Evolutionary conservation across 1,140 invertebrate species (phyloP).

Genomic region (Ctenoplectra terminalis): DNA sequence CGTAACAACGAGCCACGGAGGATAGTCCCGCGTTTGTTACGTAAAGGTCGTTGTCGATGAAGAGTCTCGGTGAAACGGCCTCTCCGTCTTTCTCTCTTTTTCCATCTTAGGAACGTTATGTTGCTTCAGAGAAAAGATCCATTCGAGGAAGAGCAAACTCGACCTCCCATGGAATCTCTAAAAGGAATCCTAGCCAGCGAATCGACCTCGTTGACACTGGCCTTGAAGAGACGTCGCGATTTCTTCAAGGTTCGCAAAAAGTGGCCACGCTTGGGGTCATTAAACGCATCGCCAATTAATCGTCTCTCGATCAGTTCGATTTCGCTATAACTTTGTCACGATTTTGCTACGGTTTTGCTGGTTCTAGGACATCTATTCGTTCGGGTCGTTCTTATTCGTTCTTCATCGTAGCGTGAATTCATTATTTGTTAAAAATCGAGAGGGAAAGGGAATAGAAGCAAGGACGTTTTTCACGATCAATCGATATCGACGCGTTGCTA

Average conservation of each 20-base stretch:
- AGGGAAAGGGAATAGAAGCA: too few relatives aligned
- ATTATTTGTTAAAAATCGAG: rapidly evolving
- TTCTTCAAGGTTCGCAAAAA: slow-evolving; percentile 60
- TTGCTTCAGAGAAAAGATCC: slow-evolving; percentile 37
- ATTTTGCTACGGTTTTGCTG: too few relatives aligned
- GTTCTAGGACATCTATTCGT: background rate
- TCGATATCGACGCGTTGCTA: background rate
- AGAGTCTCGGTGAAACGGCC: slow-evolving; percentile 75
- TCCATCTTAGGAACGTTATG: slow-evolving; percentile 1
- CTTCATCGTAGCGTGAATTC: background rate
- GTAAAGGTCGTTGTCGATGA: slow-evolving; percentile 77
- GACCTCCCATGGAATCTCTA: background rate
- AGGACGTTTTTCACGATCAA: background rate
- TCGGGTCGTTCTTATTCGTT: too few relatives aligned
- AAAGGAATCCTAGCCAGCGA: slow-evolving; percentile 24
- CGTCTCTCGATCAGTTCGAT: too few relatives aligned
- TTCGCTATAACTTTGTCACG: too few relatives aligned
- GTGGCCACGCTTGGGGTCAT: slow-evolving; percentile 40
- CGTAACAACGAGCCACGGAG: slow-evolving; percentile 45
- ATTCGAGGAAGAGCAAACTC: slow-evolving; percentile 8
- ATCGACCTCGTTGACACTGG: slow-evolving; percentile 68
- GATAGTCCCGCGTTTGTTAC: slow-evolving; percentile 61
- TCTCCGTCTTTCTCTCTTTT: slow-evolving; percentile 63
- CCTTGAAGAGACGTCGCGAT: slow-evolving; percentile 36
- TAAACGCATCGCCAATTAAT: slow-evolving; percentile 11